Evolutionary conservation across 2,113 vertebrate species (phyloP).

Genomic region (Ranitomeya imitator): DNA sequence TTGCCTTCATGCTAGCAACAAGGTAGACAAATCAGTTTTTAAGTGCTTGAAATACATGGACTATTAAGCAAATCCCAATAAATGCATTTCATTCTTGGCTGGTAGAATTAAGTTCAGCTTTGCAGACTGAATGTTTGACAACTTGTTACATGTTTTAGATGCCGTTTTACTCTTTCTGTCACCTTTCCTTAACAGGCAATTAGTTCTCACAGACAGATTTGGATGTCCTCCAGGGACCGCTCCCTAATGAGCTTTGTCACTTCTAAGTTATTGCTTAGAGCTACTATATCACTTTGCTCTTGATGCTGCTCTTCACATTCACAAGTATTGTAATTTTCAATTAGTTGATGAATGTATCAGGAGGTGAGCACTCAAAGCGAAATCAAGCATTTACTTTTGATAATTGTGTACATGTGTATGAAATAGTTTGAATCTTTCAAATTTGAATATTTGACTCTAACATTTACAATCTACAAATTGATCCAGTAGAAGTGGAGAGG

Average conservation of each 20-base stretch:
- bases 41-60: slow-evolving; percentile 49
- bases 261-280: slow-evolving; percentile 39
- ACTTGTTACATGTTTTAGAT: slow-evolving; percentile 59
- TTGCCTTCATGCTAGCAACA: slow-evolving; percentile 34
- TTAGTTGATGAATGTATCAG: slow-evolving; percentile 64
- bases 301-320: slow-evolving; percentile 46
- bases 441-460: background rate
- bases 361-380: slow-evolving; percentile 26
- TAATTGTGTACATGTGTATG: background rate
- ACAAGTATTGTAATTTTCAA: slow-evolving; percentile 61
- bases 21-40: slow-evolving; percentile 46
- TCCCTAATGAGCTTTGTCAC: slow-evolving; percentile 52
- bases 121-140: slow-evolving; percentile 56
- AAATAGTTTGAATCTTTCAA: background rate
- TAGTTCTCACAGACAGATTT: slow-evolving; percentile 59
- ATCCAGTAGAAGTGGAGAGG: background rate
- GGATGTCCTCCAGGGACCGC: slow-evolving; percentile 61
- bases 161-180: slow-evolving; percentile 53
- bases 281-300: background rate
- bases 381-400: slow-evolving; percentile 11
- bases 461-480: slow-evolving; percentile 40
- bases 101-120: slow-evolving; percentile 37
- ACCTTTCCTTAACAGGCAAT: slow-evolving; percentile 62
- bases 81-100: slow-evolving; percentile 48
- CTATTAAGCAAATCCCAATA: slow-evolving; percentile 51